A percentile compares a stretch with the other conserved stretches of the same genome.
phyloP scores from a whole-genome alignment of 2,888 invertebrate species.

The Hipparchia sbordonii region DNA sequence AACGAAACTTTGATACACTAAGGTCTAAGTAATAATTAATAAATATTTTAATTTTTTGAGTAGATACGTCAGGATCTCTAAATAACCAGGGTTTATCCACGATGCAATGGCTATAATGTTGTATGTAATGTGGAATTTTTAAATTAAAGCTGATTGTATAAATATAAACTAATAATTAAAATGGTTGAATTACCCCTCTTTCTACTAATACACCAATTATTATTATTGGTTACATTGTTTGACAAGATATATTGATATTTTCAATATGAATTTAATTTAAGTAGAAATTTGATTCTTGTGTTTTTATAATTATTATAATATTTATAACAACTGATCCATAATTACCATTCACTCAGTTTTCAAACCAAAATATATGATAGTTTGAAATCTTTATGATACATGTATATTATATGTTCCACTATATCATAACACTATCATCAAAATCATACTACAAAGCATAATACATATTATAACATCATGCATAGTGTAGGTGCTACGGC shows the following conservation, averaged over 20 bases:
- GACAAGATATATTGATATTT: no score
- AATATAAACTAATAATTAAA: not conserved
- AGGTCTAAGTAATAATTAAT: no score
- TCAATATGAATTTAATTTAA: no score
- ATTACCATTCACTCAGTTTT: conserved; percentile 25
- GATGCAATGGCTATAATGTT: not conserved
- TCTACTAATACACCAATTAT: not conserved
- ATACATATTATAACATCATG: conserved; percentile 36
- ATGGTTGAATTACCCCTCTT: not conserved
- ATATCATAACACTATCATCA: conserved; percentile 32
- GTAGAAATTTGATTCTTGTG: no score
- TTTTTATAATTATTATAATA: no score
- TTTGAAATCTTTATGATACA: not conserved
- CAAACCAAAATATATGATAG: conserved; percentile 15
- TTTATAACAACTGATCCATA: not conserved
- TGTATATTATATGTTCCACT: conserved; percentile 27
- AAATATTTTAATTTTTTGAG: no score
- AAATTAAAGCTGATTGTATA: not conserved
- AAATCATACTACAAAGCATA: conserved; percentile 41
- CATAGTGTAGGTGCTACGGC: conserved; percentile 51
- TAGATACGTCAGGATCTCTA: not conserved
- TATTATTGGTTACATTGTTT: no score
- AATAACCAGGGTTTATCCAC: conserved; percentile 4
- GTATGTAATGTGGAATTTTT: not conserved
- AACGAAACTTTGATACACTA: no score